phyloP scores from a whole-genome alignment of 2,113 vertebrate genomes.

The Channa maculata region DNA sequence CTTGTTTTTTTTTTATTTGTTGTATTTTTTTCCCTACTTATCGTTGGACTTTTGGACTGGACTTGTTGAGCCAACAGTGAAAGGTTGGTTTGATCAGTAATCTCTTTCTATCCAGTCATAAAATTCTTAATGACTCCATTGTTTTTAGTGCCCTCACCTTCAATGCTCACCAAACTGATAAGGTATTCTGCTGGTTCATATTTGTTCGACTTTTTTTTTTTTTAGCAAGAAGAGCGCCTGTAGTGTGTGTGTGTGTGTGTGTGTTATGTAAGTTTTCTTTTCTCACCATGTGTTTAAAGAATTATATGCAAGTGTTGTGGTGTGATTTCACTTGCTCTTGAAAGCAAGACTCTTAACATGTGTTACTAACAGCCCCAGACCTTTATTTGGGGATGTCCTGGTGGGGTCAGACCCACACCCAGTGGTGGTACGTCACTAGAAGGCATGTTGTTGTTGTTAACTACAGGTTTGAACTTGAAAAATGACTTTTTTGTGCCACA shows the following conservation, averaged over 20 bases:
- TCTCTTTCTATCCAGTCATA: conserved; percentile 44
- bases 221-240: conserved; percentile 1
- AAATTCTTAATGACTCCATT: conserved; percentile 31
- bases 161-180: not conserved
- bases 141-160: conserved; percentile 28
- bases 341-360: not conserved
- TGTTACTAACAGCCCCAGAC: conserved; percentile 16
- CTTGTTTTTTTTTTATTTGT: conserved; percentile 8
- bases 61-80: conserved; percentile 57
- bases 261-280: conserved; percentile 26
- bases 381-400: conserved; percentile 27
- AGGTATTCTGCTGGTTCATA: not conserved
- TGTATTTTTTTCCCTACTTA: conserved; percentile 35
- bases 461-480: conserved; percentile 1
- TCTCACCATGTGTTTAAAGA: conserved; percentile 16
- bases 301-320: not conserved
- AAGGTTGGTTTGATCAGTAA: conserved; percentile 82
- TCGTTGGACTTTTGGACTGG: conserved; percentile 75
- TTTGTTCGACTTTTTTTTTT: not conserved
- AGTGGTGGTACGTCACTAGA: conserved; percentile 60
- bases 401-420: conserved; percentile 46
- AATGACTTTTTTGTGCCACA: not conserved
- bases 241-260: not conserved
- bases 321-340: conserved; percentile 13
- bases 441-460: conserved; percentile 23